These are phyloP conservation scores for Takifugu rubripes DNA, from an alignment of 2,797 vertebrate species.

Conservation along the genomic window DNA sequence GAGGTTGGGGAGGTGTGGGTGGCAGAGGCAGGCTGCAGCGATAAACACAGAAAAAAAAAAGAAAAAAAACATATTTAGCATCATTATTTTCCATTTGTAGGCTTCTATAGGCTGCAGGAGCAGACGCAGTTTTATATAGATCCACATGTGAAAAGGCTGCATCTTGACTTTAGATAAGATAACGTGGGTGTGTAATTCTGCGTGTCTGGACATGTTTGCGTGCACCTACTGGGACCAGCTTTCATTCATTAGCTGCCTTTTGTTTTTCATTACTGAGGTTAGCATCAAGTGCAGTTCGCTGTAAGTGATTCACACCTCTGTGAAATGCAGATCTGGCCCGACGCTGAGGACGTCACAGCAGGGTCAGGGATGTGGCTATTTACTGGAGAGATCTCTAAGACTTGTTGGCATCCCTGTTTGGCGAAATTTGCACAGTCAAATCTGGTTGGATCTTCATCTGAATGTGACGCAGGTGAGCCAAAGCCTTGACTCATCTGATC, in stretches of 20 bases:
- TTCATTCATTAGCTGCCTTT: conserved; percentile 58
- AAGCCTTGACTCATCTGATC: too few relatives aligned
- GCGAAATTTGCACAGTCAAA: conserved; percentile 4
- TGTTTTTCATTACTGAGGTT: conserved; percentile 59
- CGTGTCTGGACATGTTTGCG: not conserved
- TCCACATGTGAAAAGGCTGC: not conserved
- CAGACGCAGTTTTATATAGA: not conserved
- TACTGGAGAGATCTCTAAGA: conserved; percentile 19
- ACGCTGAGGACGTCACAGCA: conserved; percentile 42
- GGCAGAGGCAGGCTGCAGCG: conserved; percentile 29
- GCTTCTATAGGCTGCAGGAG: not conserved
- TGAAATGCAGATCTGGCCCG: conserved; percentile 55
- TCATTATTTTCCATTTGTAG: conserved; percentile 40
- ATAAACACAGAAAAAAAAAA: conserved; percentile 8
- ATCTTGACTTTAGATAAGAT: not conserved
- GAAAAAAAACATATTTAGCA: conserved; percentile 40
- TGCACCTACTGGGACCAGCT: conserved; percentile 21
- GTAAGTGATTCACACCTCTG: conserved; percentile 69
- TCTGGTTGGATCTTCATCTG: too few relatives aligned
- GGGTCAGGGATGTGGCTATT: conserved; percentile 27
- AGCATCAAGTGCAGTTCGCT: conserved; percentile 60
- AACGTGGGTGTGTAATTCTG: not conserved
- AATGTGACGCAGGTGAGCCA: too few relatives aligned
- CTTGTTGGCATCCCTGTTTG: conserved; percentile 22
- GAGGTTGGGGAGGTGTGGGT: conserved; percentile 24